These are phyloP conservation scores for Ahaetulla prasina DNA, from an alignment of 2,113 vertebrate genomes.

Conservation along the genomic window DNA sequence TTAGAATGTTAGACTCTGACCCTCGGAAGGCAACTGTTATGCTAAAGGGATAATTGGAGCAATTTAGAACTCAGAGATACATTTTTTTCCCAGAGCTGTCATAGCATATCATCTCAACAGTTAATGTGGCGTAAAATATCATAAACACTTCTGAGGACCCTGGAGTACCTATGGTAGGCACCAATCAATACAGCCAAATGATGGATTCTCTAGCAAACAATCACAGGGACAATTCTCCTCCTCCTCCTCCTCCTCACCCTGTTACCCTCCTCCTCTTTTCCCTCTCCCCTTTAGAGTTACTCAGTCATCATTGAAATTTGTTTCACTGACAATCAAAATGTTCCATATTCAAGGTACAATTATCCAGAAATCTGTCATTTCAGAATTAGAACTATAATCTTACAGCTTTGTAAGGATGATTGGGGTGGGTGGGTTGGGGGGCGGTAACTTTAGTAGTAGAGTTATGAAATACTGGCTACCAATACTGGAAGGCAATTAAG, in stretches of 20 bases:
- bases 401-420: neutral
- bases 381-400: neutral
- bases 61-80: constrained; percentile 54
- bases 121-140: constrained; percentile 60
- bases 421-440: too few relatives aligned
- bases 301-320: neutral
- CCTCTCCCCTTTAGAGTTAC: neutral
- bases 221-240: neutral
- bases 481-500: neutral
- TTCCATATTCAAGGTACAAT: neutral
- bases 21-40: constrained; percentile 55
- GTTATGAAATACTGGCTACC: neutral
- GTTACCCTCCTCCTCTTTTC: neutral
- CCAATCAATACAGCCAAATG: constrained; percentile 23
- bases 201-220: constrained; percentile 16
- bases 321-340: neutral
- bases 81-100: constrained; percentile 56
- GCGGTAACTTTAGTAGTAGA: neutral
- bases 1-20: constrained; percentile 23
- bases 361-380: neutral
- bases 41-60: constrained; percentile 58
- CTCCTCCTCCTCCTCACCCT: neutral
- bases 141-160: constrained; percentile 46
- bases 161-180: constrained; percentile 7
- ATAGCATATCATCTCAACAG: constrained; percentile 48